Evolutionary conservation across 2,797 vertebrate species (phyloP), one percentile per base, ranked within the genome.

Genomic region (Pangasius sanitwongsei): DNA sequence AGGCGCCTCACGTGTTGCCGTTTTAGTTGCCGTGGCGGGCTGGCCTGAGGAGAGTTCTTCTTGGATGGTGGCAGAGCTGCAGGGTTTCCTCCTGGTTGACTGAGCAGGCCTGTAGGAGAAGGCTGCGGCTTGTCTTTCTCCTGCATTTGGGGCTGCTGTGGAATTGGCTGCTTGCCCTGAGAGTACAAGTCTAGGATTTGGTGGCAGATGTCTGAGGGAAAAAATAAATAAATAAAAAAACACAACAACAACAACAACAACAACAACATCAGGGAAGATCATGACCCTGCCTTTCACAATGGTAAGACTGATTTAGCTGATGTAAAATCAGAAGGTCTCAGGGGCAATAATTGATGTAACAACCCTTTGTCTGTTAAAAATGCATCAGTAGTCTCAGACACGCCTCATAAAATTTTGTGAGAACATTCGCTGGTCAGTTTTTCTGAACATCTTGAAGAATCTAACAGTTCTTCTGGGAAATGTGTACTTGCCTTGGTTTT

Each of bases 121-220:
- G 93, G 95, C 0, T 89, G 90, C 0, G 93, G 94, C 0, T 96
- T 93, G 44, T 96, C 95, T 67, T 97, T 96, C 91, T 97, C 97
- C 86, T 95, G 97, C 53, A 97, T 91, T 87, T 96, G 97, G 0
- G 97, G 94, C 11, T 97, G 97, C 93, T 98, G 98, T 86, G 98
- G 98, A 94, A 99, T 99, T 88, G 98, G 98, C 86, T 99, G 98
- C 91, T 99, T 99, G 61, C 98, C 98, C 93, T 99, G 98, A 0
- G 98, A 99, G 95, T 99, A 99, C 0, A 99, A 95, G 89, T 99
- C 98, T 94, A 99, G 96, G 94, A 99, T 99, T 95, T 99, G 98
- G 93, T 99, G 98, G 94, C 98, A 99, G 93, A 99, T 99, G 86
- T 99, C 98, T 99, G 86, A 67, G 83, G 50, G 20, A 63, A 1